A percentile compares a stretch with the other conserved stretches of the same genome.
phyloP scores from a whole-genome alignment of 2,888 invertebrate species.

The Cylloceria caligata region DNA sequence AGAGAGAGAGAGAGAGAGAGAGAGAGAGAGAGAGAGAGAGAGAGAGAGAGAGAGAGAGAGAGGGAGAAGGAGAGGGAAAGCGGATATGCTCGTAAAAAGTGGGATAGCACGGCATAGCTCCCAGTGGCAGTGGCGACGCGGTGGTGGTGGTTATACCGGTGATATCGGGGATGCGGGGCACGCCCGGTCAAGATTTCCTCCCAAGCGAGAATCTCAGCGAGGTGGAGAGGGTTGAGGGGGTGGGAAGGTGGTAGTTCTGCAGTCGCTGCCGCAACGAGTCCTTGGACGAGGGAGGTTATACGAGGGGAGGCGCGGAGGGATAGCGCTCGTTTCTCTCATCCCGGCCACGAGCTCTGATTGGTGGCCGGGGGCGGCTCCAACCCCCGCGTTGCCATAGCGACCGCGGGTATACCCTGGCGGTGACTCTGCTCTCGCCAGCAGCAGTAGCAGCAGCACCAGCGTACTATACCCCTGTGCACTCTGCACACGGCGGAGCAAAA shows the following conservation, averaged over 20 bases:
- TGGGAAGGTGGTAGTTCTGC: conserved; percentile 42
- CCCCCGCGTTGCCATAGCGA: conserved; percentile 87
- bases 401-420: conserved; percentile 84
- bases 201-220: conserved; percentile 84
- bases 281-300: conserved; percentile 12
- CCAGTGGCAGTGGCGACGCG: conserved; percentile 47
- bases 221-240: conserved; percentile 56
- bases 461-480: conserved; percentile 36
- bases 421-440: conserved; percentile 12
- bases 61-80: no score
- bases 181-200: conserved; percentile 85
- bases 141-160: conserved; percentile 65
- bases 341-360: conserved; percentile 86
- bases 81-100: conserved; percentile 19
- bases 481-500: background rate
- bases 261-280: conserved; percentile 33
- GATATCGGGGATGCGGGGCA: conserved; percentile 84
- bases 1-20: conserved; percentile 4
- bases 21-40: background rate
- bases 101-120: conserved; percentile 34
- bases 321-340: conserved; percentile 77
- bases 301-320: conserved; percentile 50
- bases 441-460: conserved; percentile 8
- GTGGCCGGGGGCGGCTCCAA: conserved; percentile 84
- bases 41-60: conserved; percentile 46